Evolutionary conservation across 1,140 invertebrate genomes (phyloP), one percentile per base, ranked within the genome.

Genomic region (Sycophila sp.): DNA sequence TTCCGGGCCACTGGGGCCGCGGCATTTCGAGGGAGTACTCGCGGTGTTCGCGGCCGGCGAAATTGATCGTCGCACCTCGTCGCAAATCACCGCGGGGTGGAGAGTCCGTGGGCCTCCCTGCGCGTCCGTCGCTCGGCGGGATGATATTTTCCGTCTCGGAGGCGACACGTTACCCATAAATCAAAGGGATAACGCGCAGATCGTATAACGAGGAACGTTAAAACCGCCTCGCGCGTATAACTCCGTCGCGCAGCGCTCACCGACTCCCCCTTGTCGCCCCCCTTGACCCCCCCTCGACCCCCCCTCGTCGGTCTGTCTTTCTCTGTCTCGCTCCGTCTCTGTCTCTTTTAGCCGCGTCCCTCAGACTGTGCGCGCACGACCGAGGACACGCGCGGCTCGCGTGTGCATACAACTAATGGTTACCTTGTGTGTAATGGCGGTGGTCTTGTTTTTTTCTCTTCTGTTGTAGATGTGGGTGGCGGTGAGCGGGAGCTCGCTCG

Each of bases 381-480:
- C n/a, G n/a, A n/a, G n/a, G n/a, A n/a, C n/a, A 19, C 19, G 40
- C 40, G 34, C 26, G 58, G 45, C 40, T 60, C 2, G 28, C 17
- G 53, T 65, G 62, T 30, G 24, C 22, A 32, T 22, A 28, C 47
- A 64, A 84, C 83, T 84, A 85, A 85, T 85, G 80, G 82, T 85
- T 85, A 85, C 79, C 81, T 85, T 86, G 81, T 85, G 81, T 86
- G 83, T 86, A 86, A 86, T 85, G 80, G 83, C 83, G 83, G 83
- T 86, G 85, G 83, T 86, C 84, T 86, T 86, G 83, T 85, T 86
- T 67, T 71, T 71, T 85, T 86, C 84, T 85, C 80, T 85, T 86
- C 82, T 86, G 85, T 87, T 87, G 83, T 87, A 87, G 86, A 86
- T 86, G 86, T 87, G 86, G 85, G 86, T 86, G 85, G 86, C 86